A percentile compares a stretch with the other conserved stretches of the same genome.
phyloP scores from a whole-genome alignment of 2,888 invertebrate species.

The Catotricha subobsoleta region DNA sequence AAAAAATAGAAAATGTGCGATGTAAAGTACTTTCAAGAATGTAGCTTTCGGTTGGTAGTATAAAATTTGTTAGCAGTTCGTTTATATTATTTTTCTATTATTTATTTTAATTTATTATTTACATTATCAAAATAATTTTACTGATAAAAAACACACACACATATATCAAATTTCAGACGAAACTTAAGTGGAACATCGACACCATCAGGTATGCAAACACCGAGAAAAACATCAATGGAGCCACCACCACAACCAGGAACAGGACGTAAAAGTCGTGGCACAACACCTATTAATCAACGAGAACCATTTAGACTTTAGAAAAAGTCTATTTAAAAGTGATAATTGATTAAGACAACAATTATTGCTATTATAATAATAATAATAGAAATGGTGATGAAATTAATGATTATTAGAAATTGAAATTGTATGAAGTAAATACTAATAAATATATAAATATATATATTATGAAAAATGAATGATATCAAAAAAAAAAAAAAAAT shows the following conservation, averaged over 20 bases:
- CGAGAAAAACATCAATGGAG: slow-evolving; percentile 25
- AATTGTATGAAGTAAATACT: too few species aligned
- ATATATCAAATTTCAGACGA: slow-evolving; percentile 16
- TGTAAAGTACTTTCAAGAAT: too few species aligned
- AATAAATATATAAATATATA: too few species aligned
- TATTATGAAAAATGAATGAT: too few species aligned
- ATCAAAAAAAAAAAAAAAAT: too few species aligned
- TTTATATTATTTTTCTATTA: not conserved
- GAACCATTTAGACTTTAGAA: slow-evolving; percentile 58
- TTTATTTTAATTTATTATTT: not conserved
- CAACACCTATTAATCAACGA: slow-evolving; percentile 32
- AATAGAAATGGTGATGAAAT: too few species aligned
- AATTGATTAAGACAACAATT: too few species aligned
- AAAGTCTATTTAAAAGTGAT: not conserved
- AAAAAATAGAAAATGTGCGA: too few species aligned
- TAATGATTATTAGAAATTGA: too few species aligned
- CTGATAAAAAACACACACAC: not conserved
- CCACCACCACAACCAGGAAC: slow-evolving; percentile 19
- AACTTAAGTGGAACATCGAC: slow-evolving; percentile 29
- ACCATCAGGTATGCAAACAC: slow-evolving; percentile 30
- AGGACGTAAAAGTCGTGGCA: slow-evolving; percentile 23
- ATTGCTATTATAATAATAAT: too few species aligned
- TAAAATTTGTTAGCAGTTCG: not conserved
- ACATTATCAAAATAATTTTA: not conserved
- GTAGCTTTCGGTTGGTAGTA: not conserved